Base-by-base conservation (phyloP, 2,888 invertebrate genomes). In the Pristionchus mayeri region DNA sequence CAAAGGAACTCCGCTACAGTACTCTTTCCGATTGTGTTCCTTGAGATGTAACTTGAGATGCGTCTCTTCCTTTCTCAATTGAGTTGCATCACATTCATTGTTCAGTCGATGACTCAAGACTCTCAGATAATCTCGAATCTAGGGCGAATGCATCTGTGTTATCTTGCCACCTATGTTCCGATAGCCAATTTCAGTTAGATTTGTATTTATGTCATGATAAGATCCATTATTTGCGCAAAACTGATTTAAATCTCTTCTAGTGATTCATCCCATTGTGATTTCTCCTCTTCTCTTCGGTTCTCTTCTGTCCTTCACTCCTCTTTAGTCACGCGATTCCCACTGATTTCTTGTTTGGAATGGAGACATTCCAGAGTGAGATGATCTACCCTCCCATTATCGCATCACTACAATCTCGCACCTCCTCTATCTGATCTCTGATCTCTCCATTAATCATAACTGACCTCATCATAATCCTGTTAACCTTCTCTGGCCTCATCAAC, bases 31-130 rank as follows among this genome's bases (percentile, higher is more conserved):
- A 11, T 60, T 60, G n/a, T 54, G 54, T 24, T 21, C 37, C 67
- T n/a, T n/a, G n/a, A n/a, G n/a, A 37, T 67, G 71, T 40, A 71
- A 71, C 71, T 24, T 37, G 71, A 71, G 37, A 71, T 63, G 71
- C 7, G 11, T 54, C 71, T 13, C 44, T 40, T 44, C 44, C 34
- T 13, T 18, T 71, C 71, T 30, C 67, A 44, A 44, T 71, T 40
- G 63, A 30, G 71, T 71, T 71, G 71, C 71, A 71, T 71, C 71
- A 71, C 71, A 40, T 40, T 18, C 71, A 71, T 40, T 44, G 71
- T 71, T 44, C 71, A 34, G 37, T 71, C 40, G 37, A 21, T 44
- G 40, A 71, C 40, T 71, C 71, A 71, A 44, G 71, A 40, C 3
- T n/a, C 6, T 44, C 40, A 40, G 24, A 40, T 40, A 13, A 13